Evolutionary conservation across 2,113 vertebrate species (phyloP), one percentile per base, ranked within the genome.

Genomic region (Leptosomus discolor): DNA sequence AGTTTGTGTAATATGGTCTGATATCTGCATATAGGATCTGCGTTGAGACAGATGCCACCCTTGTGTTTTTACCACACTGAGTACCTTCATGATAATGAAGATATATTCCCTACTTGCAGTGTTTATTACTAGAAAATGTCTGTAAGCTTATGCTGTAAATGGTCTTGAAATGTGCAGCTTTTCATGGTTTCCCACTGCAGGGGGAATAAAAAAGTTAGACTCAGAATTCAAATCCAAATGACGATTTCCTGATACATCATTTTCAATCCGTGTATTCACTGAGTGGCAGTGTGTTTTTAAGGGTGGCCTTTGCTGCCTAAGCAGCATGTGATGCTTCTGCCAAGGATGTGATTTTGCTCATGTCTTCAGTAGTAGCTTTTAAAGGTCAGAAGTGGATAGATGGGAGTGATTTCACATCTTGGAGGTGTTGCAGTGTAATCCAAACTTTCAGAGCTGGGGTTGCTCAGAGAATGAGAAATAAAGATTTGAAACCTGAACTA

Each of bases 261-360:
- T 91, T 94, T 54, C 20, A 39, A 12, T 60, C 67, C 21, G 0
- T 3, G 0, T 24, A 8, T 53, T 88, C 11, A 15, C 15, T 15
- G 30, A 37, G 51, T 46, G 51, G 15, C 48, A 43, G 23, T 0
- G 0, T 53, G 13, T 19, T 68, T 88, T 57, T 58, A 46, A 50
- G 32, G 21, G 39, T 58, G 39, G 21, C 15, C 37, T 84, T 81
- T 67, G 30, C 26, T 61, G 26, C 15, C 12, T 24, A 17, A 57
- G 34, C 63, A 61, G 36, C 11, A 11, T 6, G 20, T 16, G 57
- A 29, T n/a, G 23, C 46, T 84, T 57, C 12, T 0, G 0, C 29
- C n/a, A 36, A 58, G 24, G 17, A 22, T 58, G 26, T 68, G 43
- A 22, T 68, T 89, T 73, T 29, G 7, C 15, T 76, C 1, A 0